Conservation (phyloP, 1,140 invertebrate genomes). For the Danaus plexippus region DNA sequence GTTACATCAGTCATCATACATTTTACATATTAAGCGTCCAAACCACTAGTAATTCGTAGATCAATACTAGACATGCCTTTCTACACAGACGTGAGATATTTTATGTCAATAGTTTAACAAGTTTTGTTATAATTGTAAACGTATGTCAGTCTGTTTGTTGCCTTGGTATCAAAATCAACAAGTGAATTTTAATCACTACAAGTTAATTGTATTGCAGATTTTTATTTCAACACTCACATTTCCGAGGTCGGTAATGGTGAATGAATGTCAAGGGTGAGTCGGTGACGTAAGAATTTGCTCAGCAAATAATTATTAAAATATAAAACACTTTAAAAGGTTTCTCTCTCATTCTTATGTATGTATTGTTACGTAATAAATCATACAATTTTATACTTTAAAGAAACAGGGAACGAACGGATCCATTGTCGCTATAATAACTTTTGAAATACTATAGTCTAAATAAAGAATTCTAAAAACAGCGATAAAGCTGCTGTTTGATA, state of each 20-base stretch:
- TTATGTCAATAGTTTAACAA: background rate
- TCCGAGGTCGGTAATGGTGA: slow-evolving; percentile 4
- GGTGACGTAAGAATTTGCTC: slow-evolving; percentile 10
- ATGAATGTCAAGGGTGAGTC: slow-evolving; percentile 27
- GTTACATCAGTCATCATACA: background rate
- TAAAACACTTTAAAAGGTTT: too few relatives aligned
- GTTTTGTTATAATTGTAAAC: background rate
- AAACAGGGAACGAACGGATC: background rate
- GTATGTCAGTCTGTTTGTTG: background rate
- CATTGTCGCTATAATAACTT: background rate
- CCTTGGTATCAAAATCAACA: background rate
- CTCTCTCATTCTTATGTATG: too few relatives aligned
- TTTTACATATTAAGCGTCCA: background rate
- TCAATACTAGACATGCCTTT: background rate
- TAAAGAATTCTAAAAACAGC: slow-evolving; percentile 10
- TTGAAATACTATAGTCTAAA: slow-evolving; percentile 5
- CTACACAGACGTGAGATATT: background rate
- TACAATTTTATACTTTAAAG: slow-evolving; percentile 1
- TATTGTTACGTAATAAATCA: slow-evolving; percentile 15
- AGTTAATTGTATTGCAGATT: slow-evolving; percentile 6
- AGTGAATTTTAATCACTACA: background rate
- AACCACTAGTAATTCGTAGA: too few relatives aligned
- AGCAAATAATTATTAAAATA: slow-evolving; percentile 1
- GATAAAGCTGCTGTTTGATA: slow-evolving; percentile 4
- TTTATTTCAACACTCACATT: slow-evolving; percentile 8